Evolutionary conservation across 2,888 invertebrate species (phyloP).

Genomic region (Petrophora chlorosata): DNA sequence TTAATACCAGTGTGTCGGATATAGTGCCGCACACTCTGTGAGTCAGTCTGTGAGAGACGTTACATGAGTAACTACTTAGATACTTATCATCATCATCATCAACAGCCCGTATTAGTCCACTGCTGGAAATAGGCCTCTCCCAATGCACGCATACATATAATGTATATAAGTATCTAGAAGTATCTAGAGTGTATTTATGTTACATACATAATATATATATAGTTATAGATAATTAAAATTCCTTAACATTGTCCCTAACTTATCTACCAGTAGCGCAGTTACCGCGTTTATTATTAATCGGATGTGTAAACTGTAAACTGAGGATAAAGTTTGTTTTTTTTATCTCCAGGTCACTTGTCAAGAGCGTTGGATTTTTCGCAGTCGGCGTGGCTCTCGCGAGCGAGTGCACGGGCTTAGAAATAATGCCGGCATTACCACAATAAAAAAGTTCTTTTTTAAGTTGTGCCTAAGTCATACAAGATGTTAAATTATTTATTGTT

Average conservation of each 20-base stretch:
- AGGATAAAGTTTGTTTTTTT: conserved; percentile 57
- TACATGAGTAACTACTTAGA: no score
- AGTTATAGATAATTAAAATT: not conserved
- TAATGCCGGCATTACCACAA: conserved; percentile 86
- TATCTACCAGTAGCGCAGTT: conserved; percentile 5
- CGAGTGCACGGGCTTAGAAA: conserved; percentile 89
- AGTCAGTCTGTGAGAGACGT: no score
- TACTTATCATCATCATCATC: no score
- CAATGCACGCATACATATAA: no score
- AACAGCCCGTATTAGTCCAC: no score
- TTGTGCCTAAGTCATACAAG: conserved; percentile 43
- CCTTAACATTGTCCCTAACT: not conserved
- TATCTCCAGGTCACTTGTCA: conserved; percentile 89
- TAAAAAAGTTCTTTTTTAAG: conserved; percentile 47
- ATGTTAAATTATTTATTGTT: conserved; percentile 73
- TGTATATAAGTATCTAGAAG: no score
- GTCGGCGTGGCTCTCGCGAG: conserved; percentile 91
- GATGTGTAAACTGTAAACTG: not conserved
- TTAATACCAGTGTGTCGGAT: no score
- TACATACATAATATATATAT: no score
- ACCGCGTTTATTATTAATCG: conserved; percentile 14
- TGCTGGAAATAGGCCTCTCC: no score
- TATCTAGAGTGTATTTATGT: no score
- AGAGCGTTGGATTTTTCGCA: conserved; percentile 91
- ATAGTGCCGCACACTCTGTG: no score